A percentile compares a stretch with the other conserved stretches of the same genome.
Conservation (phyloP, 1,140 invertebrate genomes). For the Trichomalopsis sarcophagae region DNA sequence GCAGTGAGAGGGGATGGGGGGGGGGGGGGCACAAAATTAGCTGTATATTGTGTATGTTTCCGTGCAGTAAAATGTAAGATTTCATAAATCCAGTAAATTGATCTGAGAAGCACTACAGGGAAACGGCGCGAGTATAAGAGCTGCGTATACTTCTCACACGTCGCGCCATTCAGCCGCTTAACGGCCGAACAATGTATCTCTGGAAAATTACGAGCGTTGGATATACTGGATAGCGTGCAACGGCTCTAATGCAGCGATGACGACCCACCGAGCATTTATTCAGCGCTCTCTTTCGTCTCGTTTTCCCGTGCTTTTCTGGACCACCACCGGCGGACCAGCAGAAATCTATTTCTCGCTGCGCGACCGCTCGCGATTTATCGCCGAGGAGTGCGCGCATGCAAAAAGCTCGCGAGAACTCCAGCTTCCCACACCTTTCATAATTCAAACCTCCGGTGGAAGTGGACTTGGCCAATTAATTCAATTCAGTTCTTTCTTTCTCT, state of each 20-base stretch:
- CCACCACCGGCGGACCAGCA: not conserved
- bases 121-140: not conserved
- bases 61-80: constrained; percentile 22
- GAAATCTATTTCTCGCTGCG: constrained; percentile 5
- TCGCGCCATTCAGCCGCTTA: not conserved
- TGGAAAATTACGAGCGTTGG: not conserved
- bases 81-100: constrained; percentile 42
- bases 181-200: not conserved
- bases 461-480: constrained; percentile 7
- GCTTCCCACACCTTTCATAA: not conserved
- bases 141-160: constrained; percentile 23
- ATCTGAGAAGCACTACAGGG: not conserved
- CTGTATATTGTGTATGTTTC: constrained; percentile 16
- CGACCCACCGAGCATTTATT: not conserved
- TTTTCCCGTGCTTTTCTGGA: not conserved
- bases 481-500: not conserved
- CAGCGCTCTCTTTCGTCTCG: not conserved
- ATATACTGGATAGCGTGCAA: not conserved
- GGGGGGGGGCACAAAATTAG: not conserved
- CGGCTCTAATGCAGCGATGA: not conserved
- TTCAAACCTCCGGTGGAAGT: constrained; percentile 9
- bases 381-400: not conserved
- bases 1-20: no score
- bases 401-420: not conserved
- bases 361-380: constrained; percentile 2